Evolutionary conservation across 2,797 vertebrate genomes (phyloP), one percentile per base, ranked within the genome.

Genomic region (Hylomyscus alleni): DNA sequence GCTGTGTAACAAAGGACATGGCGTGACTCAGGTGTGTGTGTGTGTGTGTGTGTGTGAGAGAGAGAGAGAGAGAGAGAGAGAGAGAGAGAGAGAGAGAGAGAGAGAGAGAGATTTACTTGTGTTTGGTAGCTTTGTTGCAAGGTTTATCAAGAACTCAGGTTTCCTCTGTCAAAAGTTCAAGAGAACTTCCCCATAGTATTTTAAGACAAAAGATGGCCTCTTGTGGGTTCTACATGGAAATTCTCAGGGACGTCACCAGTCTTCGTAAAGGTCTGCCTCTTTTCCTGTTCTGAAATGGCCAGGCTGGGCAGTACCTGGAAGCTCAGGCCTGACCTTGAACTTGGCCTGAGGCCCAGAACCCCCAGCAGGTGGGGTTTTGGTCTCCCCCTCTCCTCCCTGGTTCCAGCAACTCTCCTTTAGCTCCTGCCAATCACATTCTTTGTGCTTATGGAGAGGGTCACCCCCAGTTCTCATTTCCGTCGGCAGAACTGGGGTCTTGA

Each of bases 161-260:
- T 97, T 97, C 86, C 89, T 93, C 73, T 87, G 60, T 94, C 52
- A 96, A 83, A 93, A 44, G 84, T 75, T 94, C 37, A 86, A 60
- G 73, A 82, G 85, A 97, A 97, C 92, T 97, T 97, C 94, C 96
- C 34, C 83, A 13, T 65, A 91, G 10, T 89, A 77, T 90, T 95
- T 96, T 92, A 92, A 97, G 91, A 94, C 76, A 50, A 86, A 97
- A 76, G 26, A 20, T 83, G 73, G 69, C n/a, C 37, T 93, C 47
- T 78, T 95, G 95, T 95, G 96, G 90, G 94, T 97, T 97, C 90
- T 83, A 77, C 97, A 77, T 92, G 97, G 60, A 60, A 83, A 75
- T 80, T 29, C 56, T 37, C 12, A 19, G 83, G 81, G 83, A 78
- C 22, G 81, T 37, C 78, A 78, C 80, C 37, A 26, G 29, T 1